Conservation (phyloP, 2,797 vertebrate genomes). For the Phyllotis vaccarum region DNA sequence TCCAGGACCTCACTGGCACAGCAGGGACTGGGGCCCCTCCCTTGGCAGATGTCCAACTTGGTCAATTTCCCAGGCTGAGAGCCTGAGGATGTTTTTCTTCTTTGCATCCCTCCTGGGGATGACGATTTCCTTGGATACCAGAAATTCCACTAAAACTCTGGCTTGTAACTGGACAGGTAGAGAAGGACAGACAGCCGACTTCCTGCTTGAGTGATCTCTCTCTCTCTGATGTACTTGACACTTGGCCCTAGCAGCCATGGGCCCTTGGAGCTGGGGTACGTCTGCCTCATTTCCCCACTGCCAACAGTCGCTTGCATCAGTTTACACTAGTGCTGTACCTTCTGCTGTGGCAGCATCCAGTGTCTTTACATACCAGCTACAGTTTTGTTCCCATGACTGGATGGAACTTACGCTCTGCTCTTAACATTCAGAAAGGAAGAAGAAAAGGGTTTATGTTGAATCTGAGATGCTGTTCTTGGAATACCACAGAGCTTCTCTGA, state of each 20-base stretch:
- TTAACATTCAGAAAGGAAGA: constrained; percentile 32
- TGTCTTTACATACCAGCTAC: not conserved
- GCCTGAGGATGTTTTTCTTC: not conserved
- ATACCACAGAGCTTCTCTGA: not conserved
- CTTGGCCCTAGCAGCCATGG: not conserved
- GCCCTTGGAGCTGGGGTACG: too few relatives aligned
- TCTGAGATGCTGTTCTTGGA: constrained; percentile 54
- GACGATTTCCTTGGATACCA: constrained; percentile 47
- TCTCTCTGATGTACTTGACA: not conserved
- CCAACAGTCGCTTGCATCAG: not conserved
- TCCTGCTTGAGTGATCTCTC: not conserved
- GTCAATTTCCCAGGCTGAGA: constrained; percentile 36
- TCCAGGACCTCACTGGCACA: not conserved
- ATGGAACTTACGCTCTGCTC: not conserved
- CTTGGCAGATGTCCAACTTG: constrained; percentile 60
- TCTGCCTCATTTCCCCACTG: not conserved
- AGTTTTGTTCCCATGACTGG: not conserved
- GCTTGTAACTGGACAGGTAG: not conserved
- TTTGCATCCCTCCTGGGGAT: constrained; percentile 19
- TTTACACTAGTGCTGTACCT: not conserved
- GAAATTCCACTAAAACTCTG: not conserved
- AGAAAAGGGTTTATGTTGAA: not conserved
- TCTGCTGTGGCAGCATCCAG: not conserved
- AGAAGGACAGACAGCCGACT: not conserved
- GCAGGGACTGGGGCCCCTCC: not conserved